These are phyloP conservation scores for Synaphobranchus kaupii DNA, from an alignment of 2,797 vertebrate species.

Conservation along the genomic window DNA sequence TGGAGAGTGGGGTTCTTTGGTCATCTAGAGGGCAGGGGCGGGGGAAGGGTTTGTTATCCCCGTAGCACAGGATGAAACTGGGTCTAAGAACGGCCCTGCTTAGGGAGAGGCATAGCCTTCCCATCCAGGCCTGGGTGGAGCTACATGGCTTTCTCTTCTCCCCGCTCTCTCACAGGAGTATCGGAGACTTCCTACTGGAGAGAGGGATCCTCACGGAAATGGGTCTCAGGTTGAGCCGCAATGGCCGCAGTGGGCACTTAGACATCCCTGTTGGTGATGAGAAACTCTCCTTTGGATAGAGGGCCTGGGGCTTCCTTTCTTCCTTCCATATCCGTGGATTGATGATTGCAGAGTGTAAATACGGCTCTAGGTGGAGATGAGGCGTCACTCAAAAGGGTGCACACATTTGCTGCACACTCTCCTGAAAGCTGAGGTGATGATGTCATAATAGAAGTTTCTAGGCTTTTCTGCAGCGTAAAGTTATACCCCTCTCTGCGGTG, in stretches of 20 bases:
- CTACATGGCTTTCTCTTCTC: not conserved
- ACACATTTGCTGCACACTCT: not conserved
- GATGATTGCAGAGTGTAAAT: not conserved
- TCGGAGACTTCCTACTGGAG: not conserved
- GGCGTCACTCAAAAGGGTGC: not conserved
- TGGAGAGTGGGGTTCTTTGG: not conserved
- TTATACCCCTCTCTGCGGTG: not conserved
- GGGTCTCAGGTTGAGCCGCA: not conserved
- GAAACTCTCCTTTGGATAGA: not conserved
- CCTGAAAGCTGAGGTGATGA: not conserved
- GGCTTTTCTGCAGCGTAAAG: not conserved
- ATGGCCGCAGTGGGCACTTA: not conserved
- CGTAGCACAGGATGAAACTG: not conserved
- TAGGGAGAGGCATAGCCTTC: not conserved
- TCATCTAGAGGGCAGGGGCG: not conserved
- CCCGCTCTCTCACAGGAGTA: not conserved
- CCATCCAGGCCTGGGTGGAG: not conserved
- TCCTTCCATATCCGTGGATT: not conserved
- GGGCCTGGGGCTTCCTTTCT: not conserved
- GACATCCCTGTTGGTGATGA: not conserved
- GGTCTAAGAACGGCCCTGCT: not conserved
- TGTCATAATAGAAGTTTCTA: slow-evolving; percentile 9
- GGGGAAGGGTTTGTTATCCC: not conserved
- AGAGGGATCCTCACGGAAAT: not conserved
- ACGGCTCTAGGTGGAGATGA: not conserved